Percentiles rank a stretch among this genome's conserved stretches.
phyloP scores from a whole-genome alignment of 2,113 vertebrate genomes.

The Gobiocypris rarus region DNA sequence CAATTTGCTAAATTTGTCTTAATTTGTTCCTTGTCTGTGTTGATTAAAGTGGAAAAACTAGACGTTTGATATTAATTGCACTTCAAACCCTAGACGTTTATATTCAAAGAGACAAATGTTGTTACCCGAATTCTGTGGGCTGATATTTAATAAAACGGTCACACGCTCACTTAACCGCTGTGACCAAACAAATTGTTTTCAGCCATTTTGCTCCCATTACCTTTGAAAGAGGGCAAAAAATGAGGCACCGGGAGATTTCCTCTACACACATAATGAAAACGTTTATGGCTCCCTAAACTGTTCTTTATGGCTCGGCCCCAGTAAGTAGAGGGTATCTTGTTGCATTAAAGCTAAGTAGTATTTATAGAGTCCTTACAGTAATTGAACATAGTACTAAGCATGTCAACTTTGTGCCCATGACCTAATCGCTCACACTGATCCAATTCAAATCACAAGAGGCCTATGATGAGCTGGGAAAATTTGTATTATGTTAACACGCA shows the following conservation, averaged over 20 bases:
- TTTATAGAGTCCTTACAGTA: constrained; percentile 61
- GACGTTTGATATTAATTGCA: constrained; percentile 4
- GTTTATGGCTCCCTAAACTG: constrained; percentile 62
- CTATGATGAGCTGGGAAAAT: background rate
- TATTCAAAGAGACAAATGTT: constrained; percentile 30
- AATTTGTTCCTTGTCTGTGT: background rate
- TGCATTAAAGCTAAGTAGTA: constrained; percentile 63
- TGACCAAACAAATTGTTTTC: constrained; percentile 69
- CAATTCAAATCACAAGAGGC: constrained; percentile 36
- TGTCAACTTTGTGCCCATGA: constrained; percentile 30
- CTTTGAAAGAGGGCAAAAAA: constrained; percentile 50
- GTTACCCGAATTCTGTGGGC: constrained; percentile 36
- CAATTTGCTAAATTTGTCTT: background rate
- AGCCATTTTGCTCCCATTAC: constrained; percentile 60
- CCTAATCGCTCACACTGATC: constrained; percentile 59
- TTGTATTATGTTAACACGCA: constrained; percentile 2
- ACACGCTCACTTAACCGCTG: constrained; percentile 58
- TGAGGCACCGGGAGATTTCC: constrained; percentile 60
- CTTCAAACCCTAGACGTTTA: background rate
- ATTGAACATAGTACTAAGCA: background rate
- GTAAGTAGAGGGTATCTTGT: constrained; percentile 60
- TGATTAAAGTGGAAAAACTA: background rate
- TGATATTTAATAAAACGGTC: constrained; percentile 52
- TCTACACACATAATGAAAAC: constrained; percentile 63
- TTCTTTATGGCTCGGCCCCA: constrained; percentile 61